Percentiles rank a stretch among this genome's conserved stretches.
Conservation (phyloP, 2,888 invertebrate genomes). For the Amblyjoppa fuscipennis region DNA sequence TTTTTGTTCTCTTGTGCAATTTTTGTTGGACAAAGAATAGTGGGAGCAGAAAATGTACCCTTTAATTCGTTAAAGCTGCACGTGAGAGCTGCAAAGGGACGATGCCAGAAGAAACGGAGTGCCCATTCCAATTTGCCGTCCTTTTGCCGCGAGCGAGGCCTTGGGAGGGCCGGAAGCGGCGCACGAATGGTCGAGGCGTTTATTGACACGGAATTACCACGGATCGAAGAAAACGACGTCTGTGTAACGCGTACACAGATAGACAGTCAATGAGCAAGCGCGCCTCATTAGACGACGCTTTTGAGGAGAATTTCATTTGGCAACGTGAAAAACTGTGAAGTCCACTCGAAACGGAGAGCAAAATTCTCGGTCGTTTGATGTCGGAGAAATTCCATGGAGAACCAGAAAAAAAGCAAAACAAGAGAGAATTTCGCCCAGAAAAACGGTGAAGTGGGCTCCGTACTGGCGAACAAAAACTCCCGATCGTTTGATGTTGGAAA, state of each 20-base stretch:
- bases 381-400: constrained; percentile 46
- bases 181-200: constrained; percentile 5
- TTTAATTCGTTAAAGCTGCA: background rate
- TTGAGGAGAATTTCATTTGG: constrained; percentile 37
- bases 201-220: background rate
- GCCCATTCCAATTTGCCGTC: background rate
- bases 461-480: background rate
- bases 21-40: no score
- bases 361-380: constrained; percentile 52
- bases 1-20: no score
- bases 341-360: constrained; percentile 31
- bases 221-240: constrained; percentile 1
- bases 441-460: background rate
- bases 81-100: background rate
- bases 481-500: constrained; percentile 8
- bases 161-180: constrained; percentile 3
- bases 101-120: background rate
- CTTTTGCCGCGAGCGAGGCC: background rate
- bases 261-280: constrained; percentile 9
- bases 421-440: background rate
- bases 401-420: background rate
- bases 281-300: constrained; percentile 8
- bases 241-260: background rate
- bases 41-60: no score
- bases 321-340: background rate